These are phyloP conservation scores for Brenthis ino DNA, from an alignment of 2,888 invertebrate species.

Conservation along the genomic window DNA sequence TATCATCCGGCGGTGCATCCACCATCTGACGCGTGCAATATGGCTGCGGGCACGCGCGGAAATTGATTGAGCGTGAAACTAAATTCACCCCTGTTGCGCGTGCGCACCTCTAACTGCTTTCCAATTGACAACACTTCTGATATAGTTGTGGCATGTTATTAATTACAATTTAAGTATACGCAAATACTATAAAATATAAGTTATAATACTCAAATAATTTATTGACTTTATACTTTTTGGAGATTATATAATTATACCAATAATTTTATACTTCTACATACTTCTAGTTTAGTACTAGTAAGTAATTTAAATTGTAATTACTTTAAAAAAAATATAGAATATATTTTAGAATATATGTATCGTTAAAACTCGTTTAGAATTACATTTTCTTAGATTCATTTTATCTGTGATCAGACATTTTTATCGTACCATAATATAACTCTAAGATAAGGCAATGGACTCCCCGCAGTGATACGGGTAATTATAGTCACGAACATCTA, in stretches of 20 bases:
- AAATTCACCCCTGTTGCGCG: constrained; percentile 77
- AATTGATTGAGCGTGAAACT: constrained; percentile 82
- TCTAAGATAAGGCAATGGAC: constrained; percentile 73
- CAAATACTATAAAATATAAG: constrained; percentile 23
- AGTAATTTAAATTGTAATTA: no score
- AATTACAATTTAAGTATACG: constrained; percentile 40
- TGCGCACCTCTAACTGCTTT: constrained; percentile 69
- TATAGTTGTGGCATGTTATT: constrained; percentile 51
- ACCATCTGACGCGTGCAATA: constrained; percentile 81
- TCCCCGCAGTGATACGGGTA: constrained; percentile 77
- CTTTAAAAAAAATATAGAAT: no score
- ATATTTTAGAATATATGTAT: no score
- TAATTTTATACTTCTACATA: no score
- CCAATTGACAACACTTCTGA: constrained; percentile 64
- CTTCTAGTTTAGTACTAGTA: no score
- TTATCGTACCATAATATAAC: constrained; percentile 27
- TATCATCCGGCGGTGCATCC: constrained; percentile 55
- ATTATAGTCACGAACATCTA: constrained; percentile 59
- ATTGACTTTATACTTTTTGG: no score
- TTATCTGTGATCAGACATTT: constrained; percentile 5
- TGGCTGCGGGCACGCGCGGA: constrained; percentile 80
- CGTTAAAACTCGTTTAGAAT: no score
- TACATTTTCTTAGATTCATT: no score
- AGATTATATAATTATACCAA: no score
- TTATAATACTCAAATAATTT: no score